Evolutionary conservation across 1,140 invertebrate genomes (phyloP).

Genomic region (Zaprionus tsacasi): DNA sequence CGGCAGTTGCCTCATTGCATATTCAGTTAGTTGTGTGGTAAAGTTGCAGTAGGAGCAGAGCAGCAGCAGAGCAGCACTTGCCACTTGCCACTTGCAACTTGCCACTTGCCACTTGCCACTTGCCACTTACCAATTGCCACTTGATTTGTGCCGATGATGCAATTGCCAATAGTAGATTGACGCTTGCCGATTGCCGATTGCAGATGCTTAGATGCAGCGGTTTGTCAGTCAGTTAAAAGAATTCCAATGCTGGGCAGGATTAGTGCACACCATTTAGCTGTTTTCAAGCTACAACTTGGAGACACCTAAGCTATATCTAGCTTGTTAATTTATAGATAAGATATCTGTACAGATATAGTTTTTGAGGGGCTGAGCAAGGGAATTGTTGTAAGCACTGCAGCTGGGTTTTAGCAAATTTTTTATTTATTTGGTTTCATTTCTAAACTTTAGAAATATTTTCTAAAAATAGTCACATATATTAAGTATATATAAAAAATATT

Average conservation of each 20-base stretch:
- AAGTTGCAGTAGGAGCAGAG: slow-evolving; percentile 2
- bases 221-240: slow-evolving; percentile 37
- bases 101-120: slow-evolving; percentile 28
- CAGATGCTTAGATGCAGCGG: slow-evolving; percentile 15
- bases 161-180: slow-evolving; percentile 15
- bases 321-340: too few relatives aligned
- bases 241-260: background rate
- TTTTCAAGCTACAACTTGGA: background rate
- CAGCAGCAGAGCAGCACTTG: slow-evolving; percentile 1
- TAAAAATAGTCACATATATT: too few relatives aligned
- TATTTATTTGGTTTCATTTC: too few relatives aligned
- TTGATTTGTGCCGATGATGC: slow-evolving; percentile 16
- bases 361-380: too few relatives aligned
- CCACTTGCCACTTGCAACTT: background rate
- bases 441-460: too few relatives aligned
- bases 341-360: too few relatives aligned
- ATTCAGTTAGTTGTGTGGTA: slow-evolving; percentile 65
- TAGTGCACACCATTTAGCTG: background rate
- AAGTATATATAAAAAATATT: too few relatives aligned
- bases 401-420: too few relatives aligned
- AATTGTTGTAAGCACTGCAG: too few relatives aligned
- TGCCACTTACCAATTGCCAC: slow-evolving; percentile 19
- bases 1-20: slow-evolving; percentile 69
- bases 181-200: slow-evolving; percentile 17
- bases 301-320: background rate